phyloP scores from a whole-genome alignment of 2,797 vertebrate species.

The Yasuhikotakia modesta region DNA sequence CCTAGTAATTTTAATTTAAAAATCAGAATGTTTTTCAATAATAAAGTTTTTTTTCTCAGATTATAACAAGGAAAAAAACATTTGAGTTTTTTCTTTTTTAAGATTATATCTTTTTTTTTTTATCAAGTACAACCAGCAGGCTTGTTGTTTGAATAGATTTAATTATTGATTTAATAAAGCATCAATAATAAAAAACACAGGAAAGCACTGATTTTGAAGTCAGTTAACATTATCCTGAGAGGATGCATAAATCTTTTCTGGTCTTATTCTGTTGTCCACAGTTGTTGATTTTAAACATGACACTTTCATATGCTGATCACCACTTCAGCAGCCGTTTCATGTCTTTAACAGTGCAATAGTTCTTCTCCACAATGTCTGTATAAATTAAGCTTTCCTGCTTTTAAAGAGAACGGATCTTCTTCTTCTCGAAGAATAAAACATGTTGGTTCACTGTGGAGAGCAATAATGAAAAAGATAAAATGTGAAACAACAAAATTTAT shows the following conservation, averaged over 20 bases:
- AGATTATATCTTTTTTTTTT: background rate
- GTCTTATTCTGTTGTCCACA: background rate
- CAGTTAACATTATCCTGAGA: background rate
- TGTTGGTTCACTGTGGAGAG: conserved; percentile 83
- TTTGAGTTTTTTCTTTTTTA: too few relatives aligned
- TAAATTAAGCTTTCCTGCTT: conserved; percentile 21
- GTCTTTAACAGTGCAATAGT: conserved; percentile 32
- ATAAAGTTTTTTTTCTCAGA: background rate
- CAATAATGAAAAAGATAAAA: conserved; percentile 51
- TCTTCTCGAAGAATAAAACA: conserved; percentile 93
- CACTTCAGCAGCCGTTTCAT: conserved; percentile 22
- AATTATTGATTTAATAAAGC: background rate
- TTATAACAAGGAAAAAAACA: background rate
- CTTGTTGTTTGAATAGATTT: background rate
- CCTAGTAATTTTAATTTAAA: background rate
- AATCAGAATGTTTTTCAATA: background rate
- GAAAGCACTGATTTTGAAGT: conserved; percentile 3
- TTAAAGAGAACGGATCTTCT: conserved; percentile 91
- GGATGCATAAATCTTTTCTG: background rate
- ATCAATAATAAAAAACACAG: conserved; percentile 7
- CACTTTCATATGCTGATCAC: background rate
- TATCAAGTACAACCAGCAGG: background rate
- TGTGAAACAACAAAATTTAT: background rate
- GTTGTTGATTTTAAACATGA: conserved; percentile 7
- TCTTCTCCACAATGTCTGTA: conserved; percentile 33